phyloP scores from a whole-genome alignment of 1,140 invertebrate genomes.

The Drosophila navojoa region DNA sequence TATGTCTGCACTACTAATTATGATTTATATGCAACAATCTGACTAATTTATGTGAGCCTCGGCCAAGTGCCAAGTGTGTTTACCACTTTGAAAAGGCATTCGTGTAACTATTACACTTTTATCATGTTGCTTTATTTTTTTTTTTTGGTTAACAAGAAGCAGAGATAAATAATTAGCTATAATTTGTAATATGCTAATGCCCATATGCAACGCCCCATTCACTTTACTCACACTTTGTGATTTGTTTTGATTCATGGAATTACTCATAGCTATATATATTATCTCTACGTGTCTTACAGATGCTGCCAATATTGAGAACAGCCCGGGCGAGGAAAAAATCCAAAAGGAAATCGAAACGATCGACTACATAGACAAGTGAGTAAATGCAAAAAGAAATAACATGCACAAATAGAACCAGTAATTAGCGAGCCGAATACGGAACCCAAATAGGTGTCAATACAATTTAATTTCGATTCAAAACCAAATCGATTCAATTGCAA shows the following conservation, averaged over 20 bases:
- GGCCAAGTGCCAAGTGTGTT: constrained; percentile 54
- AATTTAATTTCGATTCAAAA: constrained; percentile 22
- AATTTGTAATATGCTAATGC: constrained; percentile 49
- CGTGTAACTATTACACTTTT: constrained; percentile 39
- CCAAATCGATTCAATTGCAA: constrained; percentile 35
- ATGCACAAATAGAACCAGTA: constrained; percentile 10
- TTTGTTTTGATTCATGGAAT: constrained; percentile 24
- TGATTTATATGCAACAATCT: constrained; percentile 62
- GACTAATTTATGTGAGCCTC: constrained; percentile 62
- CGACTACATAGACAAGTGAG: constrained; percentile 83
- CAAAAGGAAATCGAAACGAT: constrained; percentile 81
- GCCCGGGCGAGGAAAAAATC: constrained; percentile 67
- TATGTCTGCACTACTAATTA: constrained; percentile 57
- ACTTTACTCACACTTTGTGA: constrained; percentile 2
- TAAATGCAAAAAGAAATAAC: constrained; percentile 22
- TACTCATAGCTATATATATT: not conserved
- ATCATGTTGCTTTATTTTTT: constrained; percentile 14
- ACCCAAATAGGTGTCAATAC: constrained; percentile 35
- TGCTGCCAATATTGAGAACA: constrained; percentile 52
- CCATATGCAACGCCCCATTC: constrained; percentile 17
- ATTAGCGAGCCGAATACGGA: constrained; percentile 12
- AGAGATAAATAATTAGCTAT: constrained; percentile 41
- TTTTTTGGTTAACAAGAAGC: constrained; percentile 17
- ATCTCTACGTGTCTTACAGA: constrained; percentile 49
- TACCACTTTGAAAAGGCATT: constrained; percentile 47